A percentile compares a stretch with the other conserved stretches of the same genome.
Evolutionary conservation across 2,113 vertebrate species (phyloP).

Genomic region (Columbina picui): DNA sequence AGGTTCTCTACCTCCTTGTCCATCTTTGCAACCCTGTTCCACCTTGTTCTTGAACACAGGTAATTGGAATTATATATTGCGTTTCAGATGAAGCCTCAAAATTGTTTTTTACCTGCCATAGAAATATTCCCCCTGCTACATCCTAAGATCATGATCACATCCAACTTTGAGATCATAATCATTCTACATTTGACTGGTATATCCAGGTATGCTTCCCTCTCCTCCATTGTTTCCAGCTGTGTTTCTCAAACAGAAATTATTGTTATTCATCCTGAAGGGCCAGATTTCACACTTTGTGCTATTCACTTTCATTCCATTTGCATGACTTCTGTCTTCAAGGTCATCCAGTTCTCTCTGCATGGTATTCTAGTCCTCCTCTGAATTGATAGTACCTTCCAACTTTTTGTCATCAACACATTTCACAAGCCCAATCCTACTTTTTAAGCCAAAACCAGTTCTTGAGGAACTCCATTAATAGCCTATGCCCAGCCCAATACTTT

Average conservation of each 20-base stretch:
- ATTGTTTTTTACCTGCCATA: background rate
- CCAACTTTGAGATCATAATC: background rate
- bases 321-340: slow-evolving; percentile 36
- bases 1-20: background rate
- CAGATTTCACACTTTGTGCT: slow-evolving; percentile 11
- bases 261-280: background rate
- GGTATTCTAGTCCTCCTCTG: slow-evolving; percentile 39
- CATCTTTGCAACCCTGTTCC: background rate
- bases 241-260: background rate
- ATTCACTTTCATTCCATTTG: slow-evolving; percentile 55
- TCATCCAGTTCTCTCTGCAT: slow-evolving; percentile 26
- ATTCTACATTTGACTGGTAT: background rate
- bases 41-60: background rate
- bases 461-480: slow-evolving; percentile 36
- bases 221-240: background rate
- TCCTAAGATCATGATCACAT: background rate
- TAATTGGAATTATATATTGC: background rate
- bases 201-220: background rate
- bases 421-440: slow-evolving; percentile 19
- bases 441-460: slow-evolving; percentile 48
- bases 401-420: slow-evolving; percentile 54
- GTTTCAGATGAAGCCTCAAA: background rate
- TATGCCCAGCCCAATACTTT: slow-evolving; percentile 20
- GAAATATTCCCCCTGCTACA: background rate
- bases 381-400: slow-evolving; percentile 44